These are phyloP conservation scores for Archivesica marissinica DNA, from an alignment of 1,140 invertebrate species.

Conservation along the genomic window DNA sequence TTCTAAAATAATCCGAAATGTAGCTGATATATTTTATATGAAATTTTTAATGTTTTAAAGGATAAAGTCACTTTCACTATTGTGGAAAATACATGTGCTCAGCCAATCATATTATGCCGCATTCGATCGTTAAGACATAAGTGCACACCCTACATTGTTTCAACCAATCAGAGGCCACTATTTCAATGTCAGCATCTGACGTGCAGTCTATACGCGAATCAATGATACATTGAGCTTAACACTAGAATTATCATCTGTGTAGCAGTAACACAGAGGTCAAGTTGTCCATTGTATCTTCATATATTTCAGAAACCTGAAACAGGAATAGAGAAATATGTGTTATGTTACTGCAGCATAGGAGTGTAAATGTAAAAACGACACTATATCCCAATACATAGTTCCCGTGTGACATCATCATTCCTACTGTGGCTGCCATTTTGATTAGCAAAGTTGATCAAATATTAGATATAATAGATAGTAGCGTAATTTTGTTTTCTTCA, in stretches of 20 bases:
- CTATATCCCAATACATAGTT: background rate
- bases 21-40: too few species aligned
- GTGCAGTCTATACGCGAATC: background rate
- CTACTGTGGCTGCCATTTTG: background rate
- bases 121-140: background rate
- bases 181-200: background rate
- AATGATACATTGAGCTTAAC: background rate
- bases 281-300: slow-evolving; percentile 43
- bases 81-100: background rate
- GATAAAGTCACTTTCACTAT: too few species aligned
- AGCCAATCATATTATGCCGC: background rate
- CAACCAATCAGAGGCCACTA: background rate
- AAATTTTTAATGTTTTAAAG: too few species aligned
- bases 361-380: background rate
- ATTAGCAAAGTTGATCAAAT: background rate
- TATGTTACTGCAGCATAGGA: too few species aligned
- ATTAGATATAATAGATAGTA: background rate
- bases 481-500: too few species aligned
- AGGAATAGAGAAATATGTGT: too few species aligned
- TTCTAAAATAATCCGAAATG: too few species aligned
- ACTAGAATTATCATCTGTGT: slow-evolving; percentile 32
- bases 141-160: background rate
- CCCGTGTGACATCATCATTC: background rate
- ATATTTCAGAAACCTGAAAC: slow-evolving; percentile 41
- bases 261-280: slow-evolving; percentile 33